A percentile compares a stretch with the other conserved stretches of the same genome.
Conservation (phyloP, 1,140 invertebrate species). For the Papilio helenus region DNA sequence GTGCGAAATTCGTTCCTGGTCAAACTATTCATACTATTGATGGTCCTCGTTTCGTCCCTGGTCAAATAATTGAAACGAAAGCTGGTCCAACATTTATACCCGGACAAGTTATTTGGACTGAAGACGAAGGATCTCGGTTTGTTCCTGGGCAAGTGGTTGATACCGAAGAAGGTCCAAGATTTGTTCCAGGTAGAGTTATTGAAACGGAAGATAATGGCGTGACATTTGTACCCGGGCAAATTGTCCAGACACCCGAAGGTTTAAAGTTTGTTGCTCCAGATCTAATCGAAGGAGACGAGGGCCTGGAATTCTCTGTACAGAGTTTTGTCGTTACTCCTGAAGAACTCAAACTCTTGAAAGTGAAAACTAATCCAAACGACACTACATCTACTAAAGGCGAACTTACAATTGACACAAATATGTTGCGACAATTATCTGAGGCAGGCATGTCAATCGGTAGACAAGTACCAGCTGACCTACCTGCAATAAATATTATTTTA, state of each 20-base stretch:
- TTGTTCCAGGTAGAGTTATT: conserved; percentile 88
- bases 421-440: conserved; percentile 87
- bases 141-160: conserved; percentile 90
- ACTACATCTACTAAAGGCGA: conserved; percentile 84
- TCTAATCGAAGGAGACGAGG: conserved; percentile 85
- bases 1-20: conserved; percentile 88
- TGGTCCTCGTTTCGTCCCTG: conserved; percentile 87
- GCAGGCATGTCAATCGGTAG: conserved; percentile 88
- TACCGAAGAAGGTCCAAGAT: conserved; percentile 87
- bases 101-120: conserved; percentile 88
- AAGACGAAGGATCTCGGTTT: conserved; percentile 87
- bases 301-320: conserved; percentile 89
- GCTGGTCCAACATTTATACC: conserved; percentile 89
- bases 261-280: conserved; percentile 88
- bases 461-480: conserved; percentile 85
- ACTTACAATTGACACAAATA: conserved; percentile 86
- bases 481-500: conserved; percentile 85
- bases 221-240: conserved; percentile 88
- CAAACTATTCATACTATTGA: conserved; percentile 88
- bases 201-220: conserved; percentile 87
- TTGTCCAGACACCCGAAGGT: conserved; percentile 88
- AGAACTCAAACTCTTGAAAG: conserved; percentile 86
- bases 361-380: conserved; percentile 83
- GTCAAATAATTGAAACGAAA: conserved; percentile 89
- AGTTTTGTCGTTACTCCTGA: conserved; percentile 89